These are phyloP conservation scores for Pocillopora damicornis DNA, from an alignment of 64 coral and sea anemone species.

Conservation along the genomic window DNA sequence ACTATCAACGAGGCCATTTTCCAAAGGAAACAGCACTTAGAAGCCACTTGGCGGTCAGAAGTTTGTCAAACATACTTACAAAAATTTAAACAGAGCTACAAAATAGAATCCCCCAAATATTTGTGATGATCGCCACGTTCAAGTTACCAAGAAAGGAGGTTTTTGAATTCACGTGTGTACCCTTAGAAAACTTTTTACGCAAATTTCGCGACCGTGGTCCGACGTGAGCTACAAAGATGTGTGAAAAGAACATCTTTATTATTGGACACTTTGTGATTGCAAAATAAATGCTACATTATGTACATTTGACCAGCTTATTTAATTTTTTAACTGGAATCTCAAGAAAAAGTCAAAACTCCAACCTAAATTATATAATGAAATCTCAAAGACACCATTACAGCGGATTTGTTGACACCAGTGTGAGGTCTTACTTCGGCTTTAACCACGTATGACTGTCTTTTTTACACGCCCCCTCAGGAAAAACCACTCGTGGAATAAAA, in stretches of 20 bases:
- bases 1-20: conserved; percentile 31
- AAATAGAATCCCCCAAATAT: not conserved
- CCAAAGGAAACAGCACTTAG: conserved; percentile 33
- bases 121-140: not conserved
- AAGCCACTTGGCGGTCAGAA: not conserved
- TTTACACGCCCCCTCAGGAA: not conserved
- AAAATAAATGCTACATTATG: conserved; percentile 16
- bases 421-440: not conserved
- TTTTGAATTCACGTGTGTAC: not conserved
- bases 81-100: conserved; percentile 2
- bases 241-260: not conserved
- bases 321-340: not conserved
- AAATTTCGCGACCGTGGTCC: not conserved
- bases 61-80: conserved; percentile 12
- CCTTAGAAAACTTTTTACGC: not conserved
- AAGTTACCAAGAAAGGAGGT: not conserved
- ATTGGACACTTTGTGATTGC: not conserved
- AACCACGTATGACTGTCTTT: not conserved
- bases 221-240: not conserved
- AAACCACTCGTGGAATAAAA: not conserved
- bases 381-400: not conserved
- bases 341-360: not conserved
- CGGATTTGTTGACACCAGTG: not conserved
- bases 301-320: not conserved
- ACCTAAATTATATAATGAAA: not conserved